Percentiles rank a stretch among this genome's conserved stretches.
These are phyloP conservation scores for Pantherophis guttatus DNA, from an alignment of 2,113 vertebrate species.

Conservation along the genomic window DNA sequence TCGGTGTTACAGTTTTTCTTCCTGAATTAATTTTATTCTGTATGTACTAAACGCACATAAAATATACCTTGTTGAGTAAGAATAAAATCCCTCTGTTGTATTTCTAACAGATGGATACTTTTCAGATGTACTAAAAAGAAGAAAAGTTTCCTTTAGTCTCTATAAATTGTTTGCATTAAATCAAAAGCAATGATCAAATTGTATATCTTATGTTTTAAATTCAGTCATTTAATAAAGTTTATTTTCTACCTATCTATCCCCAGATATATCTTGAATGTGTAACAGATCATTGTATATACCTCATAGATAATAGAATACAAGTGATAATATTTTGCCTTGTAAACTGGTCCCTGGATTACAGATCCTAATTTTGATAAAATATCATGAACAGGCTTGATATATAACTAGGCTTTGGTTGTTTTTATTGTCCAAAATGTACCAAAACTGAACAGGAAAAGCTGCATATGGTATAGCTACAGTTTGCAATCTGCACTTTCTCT, in stretches of 20 bases:
- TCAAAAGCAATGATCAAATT: background rate
- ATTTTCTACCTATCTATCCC: background rate
- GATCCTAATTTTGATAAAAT: background rate
- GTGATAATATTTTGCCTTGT: background rate
- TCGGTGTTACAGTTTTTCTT: background rate
- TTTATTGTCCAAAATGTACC: background rate
- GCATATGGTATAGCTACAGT: background rate
- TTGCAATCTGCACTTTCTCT: background rate
- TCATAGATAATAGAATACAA: background rate
- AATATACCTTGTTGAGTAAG: background rate
- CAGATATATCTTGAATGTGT: background rate
- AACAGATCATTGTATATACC: background rate
- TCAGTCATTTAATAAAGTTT: background rate
- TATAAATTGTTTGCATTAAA: background rate
- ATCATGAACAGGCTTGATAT: background rate
- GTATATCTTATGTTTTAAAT: background rate
- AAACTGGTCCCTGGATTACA: background rate
- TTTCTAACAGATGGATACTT: background rate
- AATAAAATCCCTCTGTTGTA: background rate
- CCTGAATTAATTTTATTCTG: background rate
- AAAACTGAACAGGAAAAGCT: background rate
- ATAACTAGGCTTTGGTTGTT: background rate
- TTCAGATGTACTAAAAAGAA: background rate
- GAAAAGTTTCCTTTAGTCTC: background rate
- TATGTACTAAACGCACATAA: background rate